These are phyloP conservation scores for Adela reaumurella DNA, from an alignment of 2,888 invertebrate genomes.

Conservation along the genomic window DNA sequence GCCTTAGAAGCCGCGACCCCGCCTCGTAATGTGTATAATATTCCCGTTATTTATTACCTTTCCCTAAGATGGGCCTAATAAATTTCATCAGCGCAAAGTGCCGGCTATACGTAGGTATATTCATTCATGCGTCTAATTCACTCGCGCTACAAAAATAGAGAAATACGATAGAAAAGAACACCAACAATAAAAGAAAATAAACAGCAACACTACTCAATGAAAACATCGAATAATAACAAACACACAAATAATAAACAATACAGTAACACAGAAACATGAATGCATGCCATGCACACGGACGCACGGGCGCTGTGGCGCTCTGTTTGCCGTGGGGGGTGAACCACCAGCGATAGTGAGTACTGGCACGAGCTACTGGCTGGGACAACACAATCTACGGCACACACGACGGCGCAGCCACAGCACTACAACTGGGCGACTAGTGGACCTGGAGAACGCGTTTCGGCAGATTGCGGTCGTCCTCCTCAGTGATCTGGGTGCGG, in stretches of 20 bases:
- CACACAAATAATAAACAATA: background rate
- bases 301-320: background rate
- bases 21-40: background rate
- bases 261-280: background rate
- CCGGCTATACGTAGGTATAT: too few species aligned
- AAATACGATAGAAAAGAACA: too few species aligned
- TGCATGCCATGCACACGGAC: background rate
- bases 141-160: too few species aligned
- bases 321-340: too few species aligned
- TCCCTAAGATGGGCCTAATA: too few species aligned
- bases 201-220: background rate
- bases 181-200: background rate
- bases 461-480: conserved; percentile 90
- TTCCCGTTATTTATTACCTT: background rate
- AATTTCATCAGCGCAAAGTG: too few species aligned
- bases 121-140: too few species aligned
- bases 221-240: background rate
- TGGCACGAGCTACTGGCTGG: too few species aligned
- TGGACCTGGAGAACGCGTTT: conserved; percentile 88
- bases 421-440: conserved; percentile 10
- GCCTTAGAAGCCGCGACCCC: background rate
- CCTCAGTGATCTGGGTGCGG: conserved; percentile 93
- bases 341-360: too few species aligned
- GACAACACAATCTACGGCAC: too few species aligned
- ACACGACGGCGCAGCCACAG: background rate